phyloP scores from a whole-genome alignment of 2,888 invertebrate genomes.

The Tipula lateralis region DNA sequence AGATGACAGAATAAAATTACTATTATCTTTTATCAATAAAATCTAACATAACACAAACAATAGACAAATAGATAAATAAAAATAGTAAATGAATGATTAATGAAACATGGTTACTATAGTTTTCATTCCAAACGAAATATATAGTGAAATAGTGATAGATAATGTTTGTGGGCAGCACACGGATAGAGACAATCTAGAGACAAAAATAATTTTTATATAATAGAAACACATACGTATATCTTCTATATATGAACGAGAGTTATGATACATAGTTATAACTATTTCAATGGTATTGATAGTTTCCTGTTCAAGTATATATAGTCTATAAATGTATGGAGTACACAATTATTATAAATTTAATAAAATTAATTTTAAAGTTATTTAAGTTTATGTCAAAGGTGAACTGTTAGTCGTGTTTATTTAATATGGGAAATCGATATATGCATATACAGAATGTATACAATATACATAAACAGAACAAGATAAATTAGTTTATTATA shows the following conservation, averaged over 20 bases:
- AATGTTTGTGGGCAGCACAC: background rate
- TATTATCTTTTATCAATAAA: conserved; percentile 19
- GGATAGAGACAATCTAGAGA: background rate
- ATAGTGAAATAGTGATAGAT: background rate
- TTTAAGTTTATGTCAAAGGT: conserved; percentile 5
- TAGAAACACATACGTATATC: background rate
- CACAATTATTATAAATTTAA: background rate
- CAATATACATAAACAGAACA: background rate
- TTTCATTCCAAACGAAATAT: background rate
- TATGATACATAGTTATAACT: background rate
- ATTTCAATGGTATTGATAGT: background rate
- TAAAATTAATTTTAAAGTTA: background rate
- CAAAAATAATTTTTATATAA: background rate
- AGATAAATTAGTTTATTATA: background rate
- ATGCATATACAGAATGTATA: background rate
- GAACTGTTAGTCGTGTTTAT: background rate
- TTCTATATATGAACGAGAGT: background rate
- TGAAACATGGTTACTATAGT: conserved; percentile 6
- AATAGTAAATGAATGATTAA: background rate
- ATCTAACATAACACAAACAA: background rate
- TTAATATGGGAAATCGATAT: background rate
- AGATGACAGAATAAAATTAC: background rate
- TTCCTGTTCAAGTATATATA: background rate
- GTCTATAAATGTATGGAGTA: background rate
- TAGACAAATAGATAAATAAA: background rate